Evolutionary conservation across 2,888 invertebrate genomes (phyloP).

Genomic region (Rhodophaea formosa): DNA sequence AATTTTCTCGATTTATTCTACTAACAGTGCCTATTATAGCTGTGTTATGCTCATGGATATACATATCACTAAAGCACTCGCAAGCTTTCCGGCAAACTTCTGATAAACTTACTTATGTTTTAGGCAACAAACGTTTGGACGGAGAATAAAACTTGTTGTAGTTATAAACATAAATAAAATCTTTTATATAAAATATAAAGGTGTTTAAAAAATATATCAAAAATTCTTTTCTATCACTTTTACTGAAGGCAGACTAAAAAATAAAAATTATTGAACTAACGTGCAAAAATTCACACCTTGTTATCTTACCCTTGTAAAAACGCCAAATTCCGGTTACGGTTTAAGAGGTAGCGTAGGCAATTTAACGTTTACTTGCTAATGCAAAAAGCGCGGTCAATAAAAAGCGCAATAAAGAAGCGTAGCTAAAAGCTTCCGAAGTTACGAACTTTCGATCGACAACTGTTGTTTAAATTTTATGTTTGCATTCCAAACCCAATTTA

Average conservation of each 20-base stretch:
- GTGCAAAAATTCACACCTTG: slow-evolving; percentile 53
- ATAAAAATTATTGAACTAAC: not conserved
- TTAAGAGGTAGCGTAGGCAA: slow-evolving; percentile 53
- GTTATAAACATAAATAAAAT: too few relatives aligned
- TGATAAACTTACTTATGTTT: too few relatives aligned
- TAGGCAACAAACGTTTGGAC: too few relatives aligned
- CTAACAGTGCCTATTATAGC: too few relatives aligned
- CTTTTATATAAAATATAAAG: too few relatives aligned
- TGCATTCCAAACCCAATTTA: not conserved
- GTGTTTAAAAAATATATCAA: not conserved
- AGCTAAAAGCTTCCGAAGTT: slow-evolving; percentile 11
- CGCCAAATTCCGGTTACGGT: slow-evolving; percentile 39
- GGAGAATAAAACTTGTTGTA: too few relatives aligned
- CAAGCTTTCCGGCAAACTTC: too few relatives aligned
- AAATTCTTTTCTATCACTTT: too few relatives aligned
- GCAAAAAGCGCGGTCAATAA: slow-evolving; percentile 29
- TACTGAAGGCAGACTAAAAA: too few relatives aligned
- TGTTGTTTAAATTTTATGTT: slow-evolving; percentile 7
- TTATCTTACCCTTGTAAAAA: slow-evolving; percentile 39
- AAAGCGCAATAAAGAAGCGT: slow-evolving; percentile 25
- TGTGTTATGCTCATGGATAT: too few relatives aligned
- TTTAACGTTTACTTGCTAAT: slow-evolving; percentile 48
- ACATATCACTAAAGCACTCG: too few relatives aligned
- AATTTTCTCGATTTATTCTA: too few relatives aligned
- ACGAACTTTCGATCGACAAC: slow-evolving; percentile 20